Conservation (phyloP, 2,888 invertebrate species). For the Eupithecia inturbata region DNA sequence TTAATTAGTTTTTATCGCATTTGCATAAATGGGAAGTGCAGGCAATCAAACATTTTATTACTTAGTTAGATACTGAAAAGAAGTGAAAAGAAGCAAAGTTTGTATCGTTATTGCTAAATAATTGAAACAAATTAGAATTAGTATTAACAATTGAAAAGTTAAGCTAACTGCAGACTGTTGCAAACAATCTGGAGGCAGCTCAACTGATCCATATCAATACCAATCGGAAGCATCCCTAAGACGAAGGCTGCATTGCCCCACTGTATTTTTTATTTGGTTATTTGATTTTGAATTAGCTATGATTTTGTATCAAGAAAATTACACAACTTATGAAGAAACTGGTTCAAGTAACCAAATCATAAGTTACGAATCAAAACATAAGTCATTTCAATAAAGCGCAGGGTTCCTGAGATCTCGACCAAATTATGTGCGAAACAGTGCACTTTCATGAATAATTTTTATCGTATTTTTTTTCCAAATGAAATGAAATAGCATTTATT, state of each 20-base stretch:
- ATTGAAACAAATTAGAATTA: neutral
- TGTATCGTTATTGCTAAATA: neutral
- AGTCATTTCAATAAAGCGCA: too few species aligned
- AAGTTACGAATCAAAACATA: too few species aligned
- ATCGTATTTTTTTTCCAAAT: too few species aligned
- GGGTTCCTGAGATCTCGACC: too few species aligned
- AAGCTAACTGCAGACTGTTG: too few species aligned
- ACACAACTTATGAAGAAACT: too few species aligned
- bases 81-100: neutral
- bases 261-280: too few species aligned
- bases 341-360: too few species aligned
- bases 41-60: neutral
- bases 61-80: neutral
- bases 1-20: conserved; percentile 36
- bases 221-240: neutral
- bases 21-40: conserved; percentile 33
- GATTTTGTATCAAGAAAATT: too few species aligned
- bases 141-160: neutral
- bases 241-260: neutral
- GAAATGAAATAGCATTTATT: too few species aligned
- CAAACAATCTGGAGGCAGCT: neutral
- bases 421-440: too few species aligned
- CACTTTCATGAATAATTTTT: too few species aligned
- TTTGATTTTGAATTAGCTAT: neutral
- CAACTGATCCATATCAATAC: neutral